These are phyloP conservation scores for Drosophila birchii DNA, from an alignment of 2,888 invertebrate genomes.

Conservation along the genomic window DNA sequence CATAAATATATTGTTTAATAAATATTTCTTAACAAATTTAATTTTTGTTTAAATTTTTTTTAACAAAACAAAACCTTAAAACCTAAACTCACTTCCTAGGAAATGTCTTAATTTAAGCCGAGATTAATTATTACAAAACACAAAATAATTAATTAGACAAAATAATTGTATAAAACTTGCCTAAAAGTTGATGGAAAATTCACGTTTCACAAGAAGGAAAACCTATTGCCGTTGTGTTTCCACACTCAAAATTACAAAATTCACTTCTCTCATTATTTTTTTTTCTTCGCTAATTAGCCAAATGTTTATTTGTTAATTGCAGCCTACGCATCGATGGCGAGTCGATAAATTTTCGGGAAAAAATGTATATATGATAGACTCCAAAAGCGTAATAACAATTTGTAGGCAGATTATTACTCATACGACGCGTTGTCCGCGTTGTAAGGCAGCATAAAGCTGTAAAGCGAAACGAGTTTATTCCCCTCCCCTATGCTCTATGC, in stretches of 20 bases:
- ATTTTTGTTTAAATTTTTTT: no score
- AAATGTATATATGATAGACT: conserved; percentile 1
- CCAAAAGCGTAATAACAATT: conserved; percentile 14
- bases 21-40: neutral
- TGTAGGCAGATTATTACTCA: conserved; percentile 33
- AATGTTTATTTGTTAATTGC: conserved; percentile 21
- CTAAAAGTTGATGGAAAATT: neutral
- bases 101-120: neutral
- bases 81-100: neutral
- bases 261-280: neutral
- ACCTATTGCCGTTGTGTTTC: neutral
- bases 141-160: neutral
- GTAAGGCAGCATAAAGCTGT: conserved; percentile 17
- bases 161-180: no score
- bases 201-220: neutral
- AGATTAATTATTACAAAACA: neutral
- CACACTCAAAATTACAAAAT: conserved; percentile 5
- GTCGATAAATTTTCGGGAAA: conserved; percentile 19
- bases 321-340: conserved; percentile 22
- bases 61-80: neutral
- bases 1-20: neutral
- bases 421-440: conserved; percentile 58
- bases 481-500: neutral
- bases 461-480: conserved; percentile 53
- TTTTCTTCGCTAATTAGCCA: conserved; percentile 14